Base-by-base conservation (phyloP, 37 sponge, comb jelly and placozoan genomes). In the Corticium candelabrum region DNA sequence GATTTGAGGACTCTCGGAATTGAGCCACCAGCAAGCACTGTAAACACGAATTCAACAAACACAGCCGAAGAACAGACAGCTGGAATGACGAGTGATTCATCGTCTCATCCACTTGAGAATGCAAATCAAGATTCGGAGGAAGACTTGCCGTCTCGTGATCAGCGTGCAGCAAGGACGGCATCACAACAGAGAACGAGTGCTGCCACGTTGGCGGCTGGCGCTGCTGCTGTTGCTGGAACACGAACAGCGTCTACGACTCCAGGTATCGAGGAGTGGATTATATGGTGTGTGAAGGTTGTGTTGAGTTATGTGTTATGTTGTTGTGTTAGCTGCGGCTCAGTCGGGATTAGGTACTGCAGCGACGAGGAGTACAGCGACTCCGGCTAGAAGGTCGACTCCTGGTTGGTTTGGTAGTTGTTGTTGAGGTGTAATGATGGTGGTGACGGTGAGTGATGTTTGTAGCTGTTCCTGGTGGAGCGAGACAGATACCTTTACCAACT, bases 401-500 rank as follows among this genome's bases (percentile, higher is more conserved):
- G 62, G 21, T 21, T 50, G 15, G 62, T 50, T 50, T 50, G 62
- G 15, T 21, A 21, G n/a, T n/a, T 27, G 11, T 11, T 39, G 2
- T 39, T 31, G 79, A 34, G 69, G 75, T 41, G 38, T 0, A 41
- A 68, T 37, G n/a, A 34, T 68, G 67, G 37, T 70, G 41, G 76
- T 74, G 31, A 62, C 21, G 74, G 41, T 34, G 74, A 73, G 41
- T 21, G 82, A 35, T 81, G 67, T 74, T 37, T 35, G 37, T 3
- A 41, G 33, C 1, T 76, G 77, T 37, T 41, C 30, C 39, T 68
- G 70, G 29, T 40, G 29, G 31, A 71, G 70, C 27, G 38, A n/a
- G n/a, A n/a, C n/a, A n/a, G n/a, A n/a, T n/a, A n/a, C n/a, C n/a
- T n/a, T n/a, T n/a, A n/a, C n/a, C n/a, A n/a, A n/a, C n/a, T n/a